Evolutionary conservation across 1,140 invertebrate species (phyloP).

Genomic region (Aphis craccivora): DNA sequence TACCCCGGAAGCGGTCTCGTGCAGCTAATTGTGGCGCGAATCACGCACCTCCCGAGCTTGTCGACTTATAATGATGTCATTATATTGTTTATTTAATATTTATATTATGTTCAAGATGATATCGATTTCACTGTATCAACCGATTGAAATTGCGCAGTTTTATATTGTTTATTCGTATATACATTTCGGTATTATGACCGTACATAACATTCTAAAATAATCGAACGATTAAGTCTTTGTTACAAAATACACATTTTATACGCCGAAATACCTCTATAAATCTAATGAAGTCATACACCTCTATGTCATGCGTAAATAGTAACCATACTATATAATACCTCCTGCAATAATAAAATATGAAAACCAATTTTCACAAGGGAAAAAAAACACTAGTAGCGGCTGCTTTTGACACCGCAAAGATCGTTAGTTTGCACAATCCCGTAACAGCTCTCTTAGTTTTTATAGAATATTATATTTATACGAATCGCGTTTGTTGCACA

Average conservation of each 20-base stretch:
- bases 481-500: not conserved
- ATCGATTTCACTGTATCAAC: not conserved
- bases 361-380: not conserved
- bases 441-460: not conserved
- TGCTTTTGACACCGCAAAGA: not conserved
- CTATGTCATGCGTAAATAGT: not conserved
- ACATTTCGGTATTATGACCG: not conserved
- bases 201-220: not conserved
- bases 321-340: not conserved
- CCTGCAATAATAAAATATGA: not conserved
- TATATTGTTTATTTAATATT: not conserved
- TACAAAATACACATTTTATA: not conserved
- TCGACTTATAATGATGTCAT: not conserved
- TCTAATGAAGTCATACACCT: not conserved
- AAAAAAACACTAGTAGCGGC: not conserved
- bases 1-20: not conserved
- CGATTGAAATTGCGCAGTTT: not conserved
- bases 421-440: slow-evolving; percentile 37
- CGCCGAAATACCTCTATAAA: not conserved
- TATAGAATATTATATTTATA: slow-evolving; percentile 9
- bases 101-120: not conserved
- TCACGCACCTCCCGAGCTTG: not conserved
- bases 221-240: not conserved
- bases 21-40: not conserved
- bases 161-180: not conserved